These are phyloP conservation scores for Zosterops lateralis DNA, from an alignment of 2,113 vertebrate genomes.

Conservation along the genomic window DNA sequence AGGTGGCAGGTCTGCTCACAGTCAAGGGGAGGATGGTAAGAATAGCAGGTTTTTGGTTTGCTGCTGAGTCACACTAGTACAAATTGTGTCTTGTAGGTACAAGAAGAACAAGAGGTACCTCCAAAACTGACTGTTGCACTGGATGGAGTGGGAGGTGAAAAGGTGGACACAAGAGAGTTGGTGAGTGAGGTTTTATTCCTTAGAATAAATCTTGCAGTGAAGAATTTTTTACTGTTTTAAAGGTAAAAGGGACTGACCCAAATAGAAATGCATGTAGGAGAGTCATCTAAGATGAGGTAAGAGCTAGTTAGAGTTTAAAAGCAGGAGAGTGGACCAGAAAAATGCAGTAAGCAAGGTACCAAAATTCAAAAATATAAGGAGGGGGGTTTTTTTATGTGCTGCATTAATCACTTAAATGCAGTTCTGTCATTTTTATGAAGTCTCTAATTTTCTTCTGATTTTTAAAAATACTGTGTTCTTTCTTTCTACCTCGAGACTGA, in stretches of 20 bases:
- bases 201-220: background rate
- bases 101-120: background rate
- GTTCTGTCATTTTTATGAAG: background rate
- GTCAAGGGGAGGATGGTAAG: background rate
- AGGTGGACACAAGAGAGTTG: background rate
- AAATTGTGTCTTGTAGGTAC: background rate
- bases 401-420: background rate
- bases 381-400: accelerated
- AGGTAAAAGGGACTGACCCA: background rate
- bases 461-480: background rate
- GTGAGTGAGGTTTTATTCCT: background rate
- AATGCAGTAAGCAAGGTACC: background rate
- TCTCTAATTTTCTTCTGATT: background rate
- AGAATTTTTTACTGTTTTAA: background rate
- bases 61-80: background rate
- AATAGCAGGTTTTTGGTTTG: background rate
- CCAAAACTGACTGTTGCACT: background rate
- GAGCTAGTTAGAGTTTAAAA: background rate
- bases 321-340: background rate
- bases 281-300: background rate
- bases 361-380: background rate
- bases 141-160: background rate
- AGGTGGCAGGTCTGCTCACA: background rate
- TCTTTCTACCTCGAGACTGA: background rate
- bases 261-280: background rate